These are phyloP conservation scores for Listronotus bonariensis DNA, from an alignment of 1,140 invertebrate species.

Conservation along the genomic window DNA sequence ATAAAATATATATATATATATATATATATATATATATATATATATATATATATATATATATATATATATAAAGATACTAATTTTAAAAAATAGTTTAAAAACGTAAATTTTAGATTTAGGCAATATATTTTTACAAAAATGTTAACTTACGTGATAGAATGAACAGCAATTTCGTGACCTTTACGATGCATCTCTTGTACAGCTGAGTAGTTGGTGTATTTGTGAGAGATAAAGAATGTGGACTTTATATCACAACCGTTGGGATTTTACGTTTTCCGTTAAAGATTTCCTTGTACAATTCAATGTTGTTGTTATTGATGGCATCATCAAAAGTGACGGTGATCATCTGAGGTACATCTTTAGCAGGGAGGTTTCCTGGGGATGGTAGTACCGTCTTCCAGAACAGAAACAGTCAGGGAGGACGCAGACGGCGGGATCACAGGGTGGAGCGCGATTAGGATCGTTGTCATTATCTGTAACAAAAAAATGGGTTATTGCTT, in stretches of 20 bases:
- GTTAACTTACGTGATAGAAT: constrained; percentile 90
- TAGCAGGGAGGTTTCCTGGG: constrained; percentile 80
- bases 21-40: too few species aligned
- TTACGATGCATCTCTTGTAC: constrained; percentile 92
- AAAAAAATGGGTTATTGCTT: constrained; percentile 2
- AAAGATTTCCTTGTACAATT: constrained; percentile 93
- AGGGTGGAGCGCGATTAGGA: constrained; percentile 89
- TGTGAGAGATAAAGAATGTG: constrained; percentile 98
- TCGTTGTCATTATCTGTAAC: constrained; percentile 88
- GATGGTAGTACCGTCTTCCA: constrained; percentile 82
- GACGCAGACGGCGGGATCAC: constrained; percentile 84
- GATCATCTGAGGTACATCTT: constrained; percentile 93
- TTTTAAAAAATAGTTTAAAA: too few species aligned
- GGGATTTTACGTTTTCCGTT: constrained; percentile 89
- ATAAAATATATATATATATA: too few species aligned
- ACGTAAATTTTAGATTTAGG: too few species aligned
- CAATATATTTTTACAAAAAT: too few species aligned
- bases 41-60: too few species aligned
- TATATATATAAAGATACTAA: too few species aligned
- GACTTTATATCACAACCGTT: constrained; percentile 97
- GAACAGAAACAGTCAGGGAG: constrained; percentile 97
- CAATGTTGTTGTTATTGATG: constrained; percentile 96
- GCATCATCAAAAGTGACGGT: constrained; percentile 96
- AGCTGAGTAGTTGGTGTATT: constrained; percentile 96
- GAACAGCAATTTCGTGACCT: constrained; percentile 96